A percentile compares a stretch with the other conserved stretches of the same genome.
Conservation (phyloP, 2,797 vertebrate species). For the Steatocranus sp. region DNA sequence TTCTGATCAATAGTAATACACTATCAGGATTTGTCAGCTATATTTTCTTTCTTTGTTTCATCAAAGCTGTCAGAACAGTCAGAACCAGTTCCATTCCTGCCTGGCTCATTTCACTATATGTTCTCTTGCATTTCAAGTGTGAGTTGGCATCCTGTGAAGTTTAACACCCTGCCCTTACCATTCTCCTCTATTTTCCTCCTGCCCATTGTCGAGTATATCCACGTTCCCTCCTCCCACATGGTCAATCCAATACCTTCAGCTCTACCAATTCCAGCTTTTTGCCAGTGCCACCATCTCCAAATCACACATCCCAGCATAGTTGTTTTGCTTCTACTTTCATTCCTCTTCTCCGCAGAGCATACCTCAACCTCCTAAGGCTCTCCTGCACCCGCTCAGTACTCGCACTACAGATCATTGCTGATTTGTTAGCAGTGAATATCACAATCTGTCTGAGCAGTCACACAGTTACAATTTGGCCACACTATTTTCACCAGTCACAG, state of each 20-base stretch:
- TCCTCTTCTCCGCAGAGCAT: neutral
- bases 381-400: neutral
- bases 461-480: constrained; percentile 52
- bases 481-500: constrained; percentile 41
- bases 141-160: constrained; percentile 38
- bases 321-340: neutral
- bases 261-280: neutral
- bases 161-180: constrained; percentile 13
- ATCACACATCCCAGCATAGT: neutral
- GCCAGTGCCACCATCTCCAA: neutral
- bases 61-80: constrained; percentile 37
- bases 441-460: constrained; percentile 44
- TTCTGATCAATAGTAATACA: constrained; percentile 66
- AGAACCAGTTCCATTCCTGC: constrained; percentile 13
- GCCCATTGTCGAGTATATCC: neutral
- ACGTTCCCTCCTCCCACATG: neutral
- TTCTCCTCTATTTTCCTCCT: neutral
- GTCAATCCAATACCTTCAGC: neutral
- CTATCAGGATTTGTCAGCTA: constrained; percentile 59
- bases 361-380: neutral
- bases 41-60: constrained; percentile 39
- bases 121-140: constrained; percentile 6
- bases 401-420: neutral
- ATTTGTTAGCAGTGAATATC: constrained; percentile 65
- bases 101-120: constrained; percentile 16